Evolutionary conservation across 2,888 invertebrate genomes (phyloP).

Genomic region (Cordylochernes scorpioides): DNA sequence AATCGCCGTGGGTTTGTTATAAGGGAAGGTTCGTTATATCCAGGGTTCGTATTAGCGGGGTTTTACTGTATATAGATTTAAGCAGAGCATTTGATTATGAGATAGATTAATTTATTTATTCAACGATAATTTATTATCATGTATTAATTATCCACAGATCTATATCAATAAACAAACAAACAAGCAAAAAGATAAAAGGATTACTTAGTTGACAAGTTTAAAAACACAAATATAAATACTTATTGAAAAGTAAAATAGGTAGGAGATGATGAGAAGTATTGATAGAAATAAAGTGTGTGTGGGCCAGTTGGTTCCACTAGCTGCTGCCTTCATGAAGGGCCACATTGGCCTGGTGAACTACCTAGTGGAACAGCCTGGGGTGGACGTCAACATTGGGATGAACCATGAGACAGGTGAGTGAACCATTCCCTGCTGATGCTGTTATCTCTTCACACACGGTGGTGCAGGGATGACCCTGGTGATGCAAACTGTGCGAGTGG

Average conservation of each 20-base stretch:
- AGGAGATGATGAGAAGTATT: background rate
- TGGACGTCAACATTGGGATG: slow-evolving; percentile 22
- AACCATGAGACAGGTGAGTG: slow-evolving; percentile 21
- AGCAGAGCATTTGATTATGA: too few species aligned
- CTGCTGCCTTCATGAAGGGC: slow-evolving; percentile 25
- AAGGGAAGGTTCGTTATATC: too few species aligned
- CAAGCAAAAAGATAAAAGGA: too few species aligned
- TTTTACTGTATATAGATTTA: too few species aligned
- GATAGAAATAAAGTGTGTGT: slow-evolving; percentile 2
- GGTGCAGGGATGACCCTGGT: slow-evolving; percentile 22
- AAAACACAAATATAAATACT: too few species aligned
- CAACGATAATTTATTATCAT: too few species aligned
- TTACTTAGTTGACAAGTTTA: too few species aligned
- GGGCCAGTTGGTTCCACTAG: slow-evolving; percentile 25
- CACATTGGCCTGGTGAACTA: slow-evolving; percentile 25
- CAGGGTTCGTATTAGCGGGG: too few species aligned
- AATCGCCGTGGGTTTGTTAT: too few species aligned
- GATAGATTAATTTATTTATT: too few species aligned
- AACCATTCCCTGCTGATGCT: background rate
- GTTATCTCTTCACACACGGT: slow-evolving; percentile 1
- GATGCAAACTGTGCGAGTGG: slow-evolving; percentile 20
- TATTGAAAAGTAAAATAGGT: background rate
- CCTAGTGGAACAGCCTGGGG: slow-evolving; percentile 22
- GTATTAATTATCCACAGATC: too few species aligned
- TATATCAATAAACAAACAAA: too few species aligned